Conservation (phyloP, 2,113 vertebrate genomes). For the Planiliza haematocheilus region DNA sequence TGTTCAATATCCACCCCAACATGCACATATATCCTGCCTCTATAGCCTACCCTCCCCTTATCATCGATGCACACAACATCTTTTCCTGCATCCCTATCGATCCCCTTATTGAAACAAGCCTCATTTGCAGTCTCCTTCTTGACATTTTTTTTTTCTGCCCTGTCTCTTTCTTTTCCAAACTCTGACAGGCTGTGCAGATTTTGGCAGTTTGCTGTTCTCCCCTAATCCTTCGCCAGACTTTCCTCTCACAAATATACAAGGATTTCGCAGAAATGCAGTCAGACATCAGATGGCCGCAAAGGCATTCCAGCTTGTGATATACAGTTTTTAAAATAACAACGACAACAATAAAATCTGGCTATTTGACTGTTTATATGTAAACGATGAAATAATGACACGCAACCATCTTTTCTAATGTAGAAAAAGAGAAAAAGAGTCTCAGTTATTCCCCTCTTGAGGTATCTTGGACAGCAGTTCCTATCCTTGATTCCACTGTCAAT, state of each 20-base stretch:
- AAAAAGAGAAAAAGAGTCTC: background rate
- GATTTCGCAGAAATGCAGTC: slow-evolving; percentile 71
- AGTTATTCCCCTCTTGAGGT: background rate
- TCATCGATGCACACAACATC: slow-evolving; percentile 82
- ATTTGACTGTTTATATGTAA: slow-evolving; percentile 8
- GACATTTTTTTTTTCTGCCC: slow-evolving; percentile 75
- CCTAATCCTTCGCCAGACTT: slow-evolving; percentile 81
- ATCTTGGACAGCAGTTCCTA: too few relatives aligned
- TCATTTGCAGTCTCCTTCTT: slow-evolving; percentile 87
- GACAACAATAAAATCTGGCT: slow-evolving; percentile 11
- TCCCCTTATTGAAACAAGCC: slow-evolving; percentile 85
- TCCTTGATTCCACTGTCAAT: background rate
- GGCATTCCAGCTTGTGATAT: slow-evolving; percentile 65
- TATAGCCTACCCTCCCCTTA: slow-evolving; percentile 63
- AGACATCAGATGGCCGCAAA: slow-evolving; percentile 73
- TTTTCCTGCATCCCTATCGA: slow-evolving; percentile 83
- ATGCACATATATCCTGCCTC: slow-evolving; percentile 36
- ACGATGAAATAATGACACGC: background rate
- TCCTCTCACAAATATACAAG: slow-evolving; percentile 76
- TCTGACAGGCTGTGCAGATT: slow-evolving; percentile 81
- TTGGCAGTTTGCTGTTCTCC: slow-evolving; percentile 80
- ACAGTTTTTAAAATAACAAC: slow-evolving; percentile 39
- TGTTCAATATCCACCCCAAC: slow-evolving; percentile 3
- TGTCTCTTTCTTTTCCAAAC: slow-evolving; percentile 77
- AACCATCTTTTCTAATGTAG: slow-evolving; percentile 2